These are phyloP conservation scores for Nannobrachium achirus DNA, from an alignment of 2,113 vertebrate species.

Conservation along the genomic window DNA sequence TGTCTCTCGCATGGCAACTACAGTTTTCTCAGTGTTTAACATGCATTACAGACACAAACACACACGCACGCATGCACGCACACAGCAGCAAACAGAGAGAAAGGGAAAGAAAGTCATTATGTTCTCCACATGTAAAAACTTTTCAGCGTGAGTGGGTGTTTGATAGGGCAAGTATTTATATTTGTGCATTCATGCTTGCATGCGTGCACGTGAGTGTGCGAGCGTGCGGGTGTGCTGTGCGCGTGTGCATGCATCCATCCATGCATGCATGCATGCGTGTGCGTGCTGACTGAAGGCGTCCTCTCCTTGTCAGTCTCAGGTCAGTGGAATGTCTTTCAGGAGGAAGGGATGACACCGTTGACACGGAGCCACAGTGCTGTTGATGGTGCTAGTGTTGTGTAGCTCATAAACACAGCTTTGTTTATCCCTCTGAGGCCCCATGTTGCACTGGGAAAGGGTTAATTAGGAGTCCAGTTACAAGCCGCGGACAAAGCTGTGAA, in stretches of 20 bases:
- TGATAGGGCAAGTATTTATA: too few relatives aligned
- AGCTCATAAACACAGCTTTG: too few relatives aligned
- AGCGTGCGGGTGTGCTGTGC: not conserved
- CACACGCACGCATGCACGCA: not conserved
- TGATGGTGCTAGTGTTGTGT: not conserved
- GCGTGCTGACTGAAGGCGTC: not conserved
- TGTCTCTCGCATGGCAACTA: slow-evolving; percentile 36
- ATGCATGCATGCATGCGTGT: slow-evolving; percentile 14
- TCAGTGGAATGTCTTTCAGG: slow-evolving; percentile 6
- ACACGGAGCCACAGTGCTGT: too few relatives aligned
- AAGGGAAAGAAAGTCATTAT: too few relatives aligned
- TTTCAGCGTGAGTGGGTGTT: slow-evolving; percentile 10
- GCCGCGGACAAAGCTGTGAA: too few relatives aligned
- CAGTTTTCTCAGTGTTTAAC: slow-evolving; percentile 5
- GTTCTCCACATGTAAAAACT: not conserved
- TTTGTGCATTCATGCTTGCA: not conserved
- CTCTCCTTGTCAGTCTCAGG: not conserved
- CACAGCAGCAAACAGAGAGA: too few relatives aligned
- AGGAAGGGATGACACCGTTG: not conserved
- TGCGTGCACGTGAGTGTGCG: not conserved
- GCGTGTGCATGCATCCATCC: not conserved
- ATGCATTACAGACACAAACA: not conserved
- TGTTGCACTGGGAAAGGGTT: too few relatives aligned
- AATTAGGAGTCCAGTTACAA: too few relatives aligned
- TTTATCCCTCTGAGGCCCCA: too few relatives aligned